These are phyloP conservation scores for Agrilus mali DNA, from an alignment of 2,888 invertebrate genomes.

Conservation along the genomic window DNA sequence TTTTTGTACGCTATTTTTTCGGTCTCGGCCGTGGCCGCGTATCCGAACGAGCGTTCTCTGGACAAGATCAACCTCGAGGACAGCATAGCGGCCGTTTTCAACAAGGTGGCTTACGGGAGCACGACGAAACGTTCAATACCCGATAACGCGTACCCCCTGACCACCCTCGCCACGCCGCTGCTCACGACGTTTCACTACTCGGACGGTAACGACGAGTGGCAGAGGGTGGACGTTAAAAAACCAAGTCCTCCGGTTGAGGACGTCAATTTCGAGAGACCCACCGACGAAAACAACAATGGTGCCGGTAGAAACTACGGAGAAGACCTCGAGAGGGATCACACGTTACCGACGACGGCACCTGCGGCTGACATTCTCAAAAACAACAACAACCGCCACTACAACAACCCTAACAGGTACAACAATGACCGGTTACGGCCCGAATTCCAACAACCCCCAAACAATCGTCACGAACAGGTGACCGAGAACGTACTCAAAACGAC, in stretches of 20 bases:
- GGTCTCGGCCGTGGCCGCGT: conserved; percentile 11
- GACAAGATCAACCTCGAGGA: conserved; percentile 50
- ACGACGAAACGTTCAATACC: conserved; percentile 58
- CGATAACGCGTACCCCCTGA: conserved; percentile 47
- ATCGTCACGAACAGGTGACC: conserved; percentile 24
- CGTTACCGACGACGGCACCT: conserved; percentile 60
- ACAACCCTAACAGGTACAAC: conserved; percentile 52
- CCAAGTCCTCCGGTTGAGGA: conserved; percentile 10
- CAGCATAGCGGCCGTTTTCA: conserved; percentile 53
- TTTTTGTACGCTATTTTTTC: conserved; percentile 2
- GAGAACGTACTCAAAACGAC: conserved; percentile 30
- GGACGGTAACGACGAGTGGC: conserved; percentile 30
- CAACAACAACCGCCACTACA: conserved; percentile 62
- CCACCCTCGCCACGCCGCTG: conserved; percentile 50
- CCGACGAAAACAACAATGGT: conserved; percentile 20
- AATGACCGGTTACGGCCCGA: conserved; percentile 33
- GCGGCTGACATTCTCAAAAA: conserved; percentile 69
- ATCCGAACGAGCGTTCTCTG: conserved; percentile 33
- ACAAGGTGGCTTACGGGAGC: conserved; percentile 56
- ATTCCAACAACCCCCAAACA: conserved; percentile 14
- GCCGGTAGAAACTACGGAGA: conserved; percentile 44
- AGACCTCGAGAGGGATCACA: conserved; percentile 61
- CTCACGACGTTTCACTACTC: conserved; percentile 43
- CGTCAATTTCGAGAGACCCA: conserved; percentile 18
- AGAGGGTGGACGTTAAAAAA: conserved; percentile 31